Percentiles rank a stretch among this genome's conserved stretches.
Evolutionary conservation across 2,797 vertebrate genomes (phyloP).

Genomic region (Mormyrops attenuatus): DNA sequence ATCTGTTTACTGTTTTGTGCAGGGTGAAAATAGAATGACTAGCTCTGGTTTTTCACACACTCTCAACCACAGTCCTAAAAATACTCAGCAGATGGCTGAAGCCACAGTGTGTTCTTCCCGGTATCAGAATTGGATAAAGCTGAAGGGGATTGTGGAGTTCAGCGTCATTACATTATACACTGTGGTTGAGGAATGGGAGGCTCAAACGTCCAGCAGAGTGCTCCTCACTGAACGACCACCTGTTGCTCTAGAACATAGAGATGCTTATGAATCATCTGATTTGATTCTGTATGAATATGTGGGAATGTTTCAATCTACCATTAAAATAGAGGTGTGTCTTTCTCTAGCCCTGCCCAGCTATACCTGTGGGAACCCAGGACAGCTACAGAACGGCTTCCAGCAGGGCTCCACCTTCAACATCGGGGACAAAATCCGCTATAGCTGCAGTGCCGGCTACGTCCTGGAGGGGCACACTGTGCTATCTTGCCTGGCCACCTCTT

Average conservation of each 20-base stretch:
- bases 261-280: not conserved
- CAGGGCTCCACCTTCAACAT: conserved; percentile 91
- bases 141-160: not conserved
- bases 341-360: conserved; percentile 87
- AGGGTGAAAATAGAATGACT: not conserved
- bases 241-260: not conserved
- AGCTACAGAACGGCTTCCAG: conserved; percentile 83
- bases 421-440: conserved; percentile 93
- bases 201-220: not conserved
- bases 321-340: not conserved
- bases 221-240: not conserved
- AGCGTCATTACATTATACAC: not conserved
- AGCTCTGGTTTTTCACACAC: not conserved
- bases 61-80: not conserved
- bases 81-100: not conserved
- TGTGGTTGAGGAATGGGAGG: not conserved
- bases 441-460: conserved; percentile 85
- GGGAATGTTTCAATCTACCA: not conserved
- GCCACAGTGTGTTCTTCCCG: not conserved
- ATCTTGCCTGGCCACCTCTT: conserved; percentile 78
- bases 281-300: not conserved
- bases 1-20: conserved; percentile 8
- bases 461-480: conserved; percentile 90
- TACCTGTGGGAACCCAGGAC: conserved; percentile 90
- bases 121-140: not conserved